Percentiles rank a stretch among this genome's conserved stretches.
Evolutionary conservation across 2,797 vertebrate species (phyloP).

Genomic region (Urophycis tenuis): DNA sequence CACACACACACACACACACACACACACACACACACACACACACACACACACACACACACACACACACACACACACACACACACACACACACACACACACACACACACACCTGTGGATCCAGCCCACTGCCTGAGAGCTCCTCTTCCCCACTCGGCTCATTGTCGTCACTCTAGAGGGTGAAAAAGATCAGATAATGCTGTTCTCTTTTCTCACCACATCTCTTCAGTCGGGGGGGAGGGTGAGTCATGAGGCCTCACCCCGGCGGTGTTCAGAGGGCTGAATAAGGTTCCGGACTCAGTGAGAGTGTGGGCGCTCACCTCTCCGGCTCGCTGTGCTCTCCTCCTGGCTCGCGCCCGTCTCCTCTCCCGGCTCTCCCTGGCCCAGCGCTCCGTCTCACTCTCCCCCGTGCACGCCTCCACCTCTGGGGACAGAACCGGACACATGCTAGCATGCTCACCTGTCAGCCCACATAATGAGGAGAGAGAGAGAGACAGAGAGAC

Average conservation of each 20-base stretch:
- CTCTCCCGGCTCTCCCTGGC: constrained; percentile 64
- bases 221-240: neutral
- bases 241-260: neutral
- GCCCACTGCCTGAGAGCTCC: constrained; percentile 61
- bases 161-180: constrained; percentile 63
- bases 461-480: constrained; percentile 12
- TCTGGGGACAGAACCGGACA: constrained; percentile 57
- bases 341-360: constrained; percentile 63
- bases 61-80: constrained; percentile 48
- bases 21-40: constrained; percentile 46
- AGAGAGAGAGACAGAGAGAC: constrained; percentile 2
- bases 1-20: constrained; percentile 29
- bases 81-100: constrained; percentile 23
- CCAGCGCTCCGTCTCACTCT: constrained; percentile 70
- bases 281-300: neutral
- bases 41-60: constrained; percentile 42
- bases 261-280: neutral
- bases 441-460: constrained; percentile 16
- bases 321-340: constrained; percentile 65
- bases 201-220: neutral
- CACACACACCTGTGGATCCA: constrained; percentile 64
- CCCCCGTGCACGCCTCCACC: constrained; percentile 61
- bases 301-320: constrained; percentile 48
- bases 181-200: neutral
- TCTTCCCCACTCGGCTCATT: constrained; percentile 71